These are phyloP conservation scores for Chrysemys picta DNA, from an alignment of 2,113 vertebrate genomes.

Conservation along the genomic window DNA sequence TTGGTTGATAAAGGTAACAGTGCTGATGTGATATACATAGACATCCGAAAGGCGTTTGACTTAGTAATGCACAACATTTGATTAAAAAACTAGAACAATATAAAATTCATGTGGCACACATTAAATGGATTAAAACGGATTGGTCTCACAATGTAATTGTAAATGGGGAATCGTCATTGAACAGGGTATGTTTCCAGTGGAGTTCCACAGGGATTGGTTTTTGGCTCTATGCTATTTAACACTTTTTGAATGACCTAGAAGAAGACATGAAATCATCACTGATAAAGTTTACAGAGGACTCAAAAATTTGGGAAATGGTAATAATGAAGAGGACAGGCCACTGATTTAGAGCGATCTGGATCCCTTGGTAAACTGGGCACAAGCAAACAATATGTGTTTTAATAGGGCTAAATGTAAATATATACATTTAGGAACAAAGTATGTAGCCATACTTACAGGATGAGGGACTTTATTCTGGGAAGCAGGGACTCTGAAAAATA, in stretches of 20 bases:
- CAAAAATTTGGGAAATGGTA: background rate
- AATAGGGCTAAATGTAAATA: background rate
- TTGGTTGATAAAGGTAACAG: background rate
- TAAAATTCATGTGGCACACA: background rate
- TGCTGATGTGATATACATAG: background rate
- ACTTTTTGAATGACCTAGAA: background rate
- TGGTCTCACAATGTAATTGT: background rate
- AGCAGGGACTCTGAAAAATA: background rate
- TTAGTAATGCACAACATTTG: background rate
- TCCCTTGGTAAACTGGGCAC: background rate
- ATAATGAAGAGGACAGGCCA: background rate
- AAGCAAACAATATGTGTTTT: background rate
- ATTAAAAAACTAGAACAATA: slow-evolving; percentile 17
- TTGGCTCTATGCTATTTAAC: background rate
- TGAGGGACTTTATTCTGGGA: background rate
- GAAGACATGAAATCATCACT: background rate
- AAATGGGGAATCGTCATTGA: background rate
- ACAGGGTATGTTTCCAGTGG: background rate
- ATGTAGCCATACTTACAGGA: background rate
- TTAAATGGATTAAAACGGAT: background rate
- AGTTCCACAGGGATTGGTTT: background rate
- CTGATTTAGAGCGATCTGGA: background rate
- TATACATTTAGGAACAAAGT: background rate
- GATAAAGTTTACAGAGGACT: background rate
- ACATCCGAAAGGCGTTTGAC: background rate